Conservation (phyloP, 1,140 invertebrate species). For the Calephelis nemesis region DNA sequence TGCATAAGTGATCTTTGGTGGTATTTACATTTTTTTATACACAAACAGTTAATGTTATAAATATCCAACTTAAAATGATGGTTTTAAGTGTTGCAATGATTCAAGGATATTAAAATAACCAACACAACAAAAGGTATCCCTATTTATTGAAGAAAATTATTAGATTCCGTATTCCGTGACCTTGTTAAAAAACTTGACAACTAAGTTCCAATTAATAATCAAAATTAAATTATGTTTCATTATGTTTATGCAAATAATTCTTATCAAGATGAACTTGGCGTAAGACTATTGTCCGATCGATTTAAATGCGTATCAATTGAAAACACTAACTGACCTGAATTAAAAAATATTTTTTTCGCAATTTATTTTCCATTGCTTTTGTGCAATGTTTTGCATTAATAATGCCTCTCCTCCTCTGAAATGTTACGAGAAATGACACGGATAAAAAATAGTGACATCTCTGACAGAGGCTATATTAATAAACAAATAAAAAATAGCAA, state of each 20-base stretch:
- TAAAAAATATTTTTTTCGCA: background rate
- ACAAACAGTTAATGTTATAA: no score
- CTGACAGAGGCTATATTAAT: background rate
- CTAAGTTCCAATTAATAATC: conserved; percentile 38
- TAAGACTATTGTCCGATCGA: conserved; percentile 49
- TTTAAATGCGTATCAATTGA: conserved; percentile 13
- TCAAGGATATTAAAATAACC: no score
- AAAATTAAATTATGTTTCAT: conserved; percentile 49
- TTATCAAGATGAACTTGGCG: conserved; percentile 64
- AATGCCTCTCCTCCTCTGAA: no score
- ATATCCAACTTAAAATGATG: no score
- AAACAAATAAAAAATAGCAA: conserved; percentile 21
- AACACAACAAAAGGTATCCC: background rate
- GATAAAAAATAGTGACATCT: background rate
- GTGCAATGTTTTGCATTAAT: no score
- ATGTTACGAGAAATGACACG: no score
- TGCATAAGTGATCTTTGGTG: no score
- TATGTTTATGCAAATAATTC: conserved; percentile 62
- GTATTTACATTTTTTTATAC: no score
- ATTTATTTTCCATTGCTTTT: background rate
- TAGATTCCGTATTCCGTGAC: conserved; percentile 32
- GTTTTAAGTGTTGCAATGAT: no score
- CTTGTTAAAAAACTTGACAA: conserved; percentile 52
- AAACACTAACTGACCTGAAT: conserved; percentile 9
- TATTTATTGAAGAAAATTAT: background rate